Evolutionary conservation across 92 coral and sea anemone genomes (phyloP), one percentile per base, ranked within the genome.

Genomic region (Porites divaricata): DNA sequence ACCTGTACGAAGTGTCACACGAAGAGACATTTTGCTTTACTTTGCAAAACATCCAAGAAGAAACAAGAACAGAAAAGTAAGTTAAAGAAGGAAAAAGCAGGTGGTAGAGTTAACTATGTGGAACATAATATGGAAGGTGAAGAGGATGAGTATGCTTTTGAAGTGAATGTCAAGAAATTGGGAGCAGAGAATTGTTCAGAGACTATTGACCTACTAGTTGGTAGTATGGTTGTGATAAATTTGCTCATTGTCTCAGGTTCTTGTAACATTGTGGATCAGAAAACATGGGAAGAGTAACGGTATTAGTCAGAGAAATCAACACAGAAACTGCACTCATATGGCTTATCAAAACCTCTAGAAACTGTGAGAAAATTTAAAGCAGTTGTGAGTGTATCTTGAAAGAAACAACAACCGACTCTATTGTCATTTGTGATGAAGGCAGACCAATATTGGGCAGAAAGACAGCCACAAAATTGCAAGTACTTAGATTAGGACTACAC

Each of bases 401-500:
- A 20, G 70, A 77, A 2, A 26, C 25, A 7, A 53, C 78, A 52
- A 72, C 86, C 20, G 80, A 80, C 61, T 83, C 78, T 64, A 74
- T 78, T 58, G 92, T 89, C 41, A 49, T 73, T 2, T 70, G 67
- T 28, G 83, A 77, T 4, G 74, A 81, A 14, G 92, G 81, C 64
- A 62, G 85, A 26, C 74, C 92, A 6, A 48, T 88, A 62, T 16
- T 88, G 25, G 88, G 92, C 64, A 57, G 83, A 23, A 35, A 72
- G 78, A 89, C 90, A 59, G 86, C 89, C 61, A 86, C 20, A 11
- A 79, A 85, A 50, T 50, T 89, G 61, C 75, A 84, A 49, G 82
- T 84, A 1, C n/a, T n/a, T n/a, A n/a, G n/a, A n/a, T n/a, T n/a
- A n/a, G n/a, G n/a, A n/a, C n/a, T n/a, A n/a, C n/a, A n/a, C n/a